Percentiles rank a stretch among this genome's conserved stretches.
Evolutionary conservation across 2,888 invertebrate genomes (phyloP).

Genomic region (Melipona beecheii): DNA sequence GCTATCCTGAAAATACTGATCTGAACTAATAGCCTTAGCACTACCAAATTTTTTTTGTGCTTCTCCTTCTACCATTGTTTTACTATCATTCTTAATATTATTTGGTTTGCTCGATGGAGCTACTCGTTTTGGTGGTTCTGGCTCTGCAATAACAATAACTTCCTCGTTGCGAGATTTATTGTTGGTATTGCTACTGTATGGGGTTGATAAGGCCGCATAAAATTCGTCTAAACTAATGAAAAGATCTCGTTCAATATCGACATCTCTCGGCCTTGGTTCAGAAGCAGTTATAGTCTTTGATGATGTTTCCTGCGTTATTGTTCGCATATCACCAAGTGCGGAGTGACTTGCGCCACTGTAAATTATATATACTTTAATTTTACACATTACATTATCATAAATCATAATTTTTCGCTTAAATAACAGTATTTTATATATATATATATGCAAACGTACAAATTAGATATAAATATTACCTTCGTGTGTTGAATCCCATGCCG

Average conservation of each 20-base stretch:
- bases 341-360: conserved; percentile 91
- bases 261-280: conserved; percentile 73
- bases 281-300: conserved; percentile 79
- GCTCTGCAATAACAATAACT: conserved; percentile 83
- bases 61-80: conserved; percentile 87
- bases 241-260: conserved; percentile 72
- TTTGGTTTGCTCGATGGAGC: conserved; percentile 69
- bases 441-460: background rate
- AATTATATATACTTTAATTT: conserved; percentile 13
- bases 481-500: conserved; percentile 93
- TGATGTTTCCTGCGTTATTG: conserved; percentile 92
- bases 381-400: background rate
- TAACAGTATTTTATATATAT: conserved; percentile 2
- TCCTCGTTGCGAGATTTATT: conserved; percentile 82
- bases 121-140: conserved; percentile 77
- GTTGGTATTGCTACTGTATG: conserved; percentile 73
- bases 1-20: conserved; percentile 96
- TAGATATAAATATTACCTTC: conserved; percentile 82
- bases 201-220: conserved; percentile 75
- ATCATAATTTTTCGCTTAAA: background rate
- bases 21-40: conserved; percentile 99
- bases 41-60: conserved; percentile 98
- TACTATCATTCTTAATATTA: conserved; percentile 53
- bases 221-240: conserved; percentile 83
- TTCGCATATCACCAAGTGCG: conserved; percentile 95